These are phyloP conservation scores for Odocoileus virginianus DNA, from an alignment of 2,113 vertebrate genomes.

Conservation along the genomic window DNA sequence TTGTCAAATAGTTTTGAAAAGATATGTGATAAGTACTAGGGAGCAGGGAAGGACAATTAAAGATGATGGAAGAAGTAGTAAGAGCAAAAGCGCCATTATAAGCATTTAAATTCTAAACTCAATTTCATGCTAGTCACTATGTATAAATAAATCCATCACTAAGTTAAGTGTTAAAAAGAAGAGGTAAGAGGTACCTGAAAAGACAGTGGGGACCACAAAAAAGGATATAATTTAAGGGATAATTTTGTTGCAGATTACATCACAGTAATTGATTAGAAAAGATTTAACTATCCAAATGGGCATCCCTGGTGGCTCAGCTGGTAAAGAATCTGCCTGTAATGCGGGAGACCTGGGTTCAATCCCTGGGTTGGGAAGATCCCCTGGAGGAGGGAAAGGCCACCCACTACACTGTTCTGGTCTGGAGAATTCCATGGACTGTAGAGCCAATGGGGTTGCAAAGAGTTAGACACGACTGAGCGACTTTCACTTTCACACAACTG, in stretches of 20 bases:
- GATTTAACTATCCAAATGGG: neutral
- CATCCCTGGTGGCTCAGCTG: neutral
- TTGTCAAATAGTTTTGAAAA: conserved; percentile 16
- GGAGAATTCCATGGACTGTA: neutral
- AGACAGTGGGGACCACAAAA: neutral
- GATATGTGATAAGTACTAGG: neutral
- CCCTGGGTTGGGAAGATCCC: neutral
- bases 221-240: neutral
- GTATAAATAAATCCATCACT: neutral
- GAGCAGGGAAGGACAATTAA: neutral
- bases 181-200: neutral
- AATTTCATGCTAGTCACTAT: neutral
- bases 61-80: neutral
- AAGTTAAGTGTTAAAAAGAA: neutral
- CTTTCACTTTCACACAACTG: neutral
- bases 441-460: neutral
- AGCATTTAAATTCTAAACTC: neutral
- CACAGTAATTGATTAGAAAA: neutral
- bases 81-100: neutral
- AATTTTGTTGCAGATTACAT: neutral
- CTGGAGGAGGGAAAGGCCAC: neutral
- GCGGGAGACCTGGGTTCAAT: neutral
- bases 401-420: neutral
- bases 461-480: neutral
- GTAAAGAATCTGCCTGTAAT: neutral